Conservation (phyloP, 2,888 invertebrate genomes). For the Melipona bicolor region DNA sequence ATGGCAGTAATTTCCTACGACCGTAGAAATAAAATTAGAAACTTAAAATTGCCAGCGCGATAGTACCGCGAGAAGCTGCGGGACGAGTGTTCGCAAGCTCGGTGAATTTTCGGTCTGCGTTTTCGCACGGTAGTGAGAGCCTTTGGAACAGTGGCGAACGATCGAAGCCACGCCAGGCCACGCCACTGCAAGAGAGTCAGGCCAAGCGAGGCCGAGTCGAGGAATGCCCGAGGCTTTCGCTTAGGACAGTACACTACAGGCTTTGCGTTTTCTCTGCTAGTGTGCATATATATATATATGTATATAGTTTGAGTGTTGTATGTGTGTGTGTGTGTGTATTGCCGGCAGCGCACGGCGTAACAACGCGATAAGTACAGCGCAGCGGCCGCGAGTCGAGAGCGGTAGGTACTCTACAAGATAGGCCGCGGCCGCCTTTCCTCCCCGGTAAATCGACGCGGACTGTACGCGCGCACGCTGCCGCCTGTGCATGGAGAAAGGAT, state of each 20-base stretch:
- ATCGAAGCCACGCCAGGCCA: slow-evolving; percentile 40
- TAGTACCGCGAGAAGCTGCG: background rate
- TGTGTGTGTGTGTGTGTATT: slow-evolving; percentile 28
- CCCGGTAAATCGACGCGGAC: slow-evolving; percentile 66
- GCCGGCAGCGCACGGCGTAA: slow-evolving; percentile 60
- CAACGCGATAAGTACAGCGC: slow-evolving; percentile 73
- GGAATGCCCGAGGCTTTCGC: slow-evolving; percentile 62
- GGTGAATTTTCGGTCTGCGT: slow-evolving; percentile 14
- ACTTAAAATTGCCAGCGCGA: no score
- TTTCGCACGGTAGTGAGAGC: slow-evolving; percentile 22
- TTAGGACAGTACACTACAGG: slow-evolving; percentile 54
- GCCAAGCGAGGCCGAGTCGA: slow-evolving; percentile 18
- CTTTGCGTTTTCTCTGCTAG: background rate
- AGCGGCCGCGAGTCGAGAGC: slow-evolving; percentile 45
- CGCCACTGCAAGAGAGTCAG: background rate
- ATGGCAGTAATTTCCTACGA: no score
- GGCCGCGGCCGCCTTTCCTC: slow-evolving; percentile 63
- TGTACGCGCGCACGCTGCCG: slow-evolving; percentile 44
- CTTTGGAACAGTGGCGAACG: slow-evolving; percentile 41
- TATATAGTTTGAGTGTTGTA: no score
- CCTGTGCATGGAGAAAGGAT: slow-evolving; percentile 70
- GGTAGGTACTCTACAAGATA: slow-evolving; percentile 47
- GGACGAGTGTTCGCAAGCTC: background rate
- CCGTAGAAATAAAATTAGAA: no score
- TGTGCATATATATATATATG: no score